Evolutionary conservation across 2,888 invertebrate species (phyloP).

Genomic region (Syrista parreyssii): DNA sequence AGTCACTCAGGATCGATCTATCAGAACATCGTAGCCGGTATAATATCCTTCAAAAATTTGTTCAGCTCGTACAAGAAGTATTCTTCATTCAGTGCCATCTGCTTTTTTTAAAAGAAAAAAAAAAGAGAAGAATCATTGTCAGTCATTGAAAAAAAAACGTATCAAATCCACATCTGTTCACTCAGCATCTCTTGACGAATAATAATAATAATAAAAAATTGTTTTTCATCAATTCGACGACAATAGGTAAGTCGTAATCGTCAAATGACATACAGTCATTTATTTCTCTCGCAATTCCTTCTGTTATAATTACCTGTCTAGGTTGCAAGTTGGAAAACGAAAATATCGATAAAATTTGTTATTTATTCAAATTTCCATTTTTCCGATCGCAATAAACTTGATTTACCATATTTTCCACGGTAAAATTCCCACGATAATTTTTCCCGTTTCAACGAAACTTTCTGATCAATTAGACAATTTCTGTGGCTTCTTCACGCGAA

Average conservation of each 20-base stretch:
- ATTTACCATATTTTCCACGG: not conserved
- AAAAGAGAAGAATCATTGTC: not conserved
- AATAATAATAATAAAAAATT: not conserved
- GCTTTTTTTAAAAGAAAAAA: not conserved
- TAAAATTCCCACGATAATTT: constrained; percentile 4
- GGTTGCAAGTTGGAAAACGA: not conserved
- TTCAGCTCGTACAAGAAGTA: not conserved
- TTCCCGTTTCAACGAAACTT: constrained; percentile 5
- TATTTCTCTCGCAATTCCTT: not conserved
- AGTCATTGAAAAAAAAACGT: not conserved
- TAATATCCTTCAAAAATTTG: not conserved
- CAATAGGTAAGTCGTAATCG: not conserved
- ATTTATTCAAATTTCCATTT: not conserved
- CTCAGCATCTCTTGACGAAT: not conserved
- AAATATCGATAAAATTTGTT: not conserved
- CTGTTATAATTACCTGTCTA: not conserved
- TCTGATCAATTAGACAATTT: constrained; percentile 16
- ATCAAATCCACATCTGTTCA: not conserved
- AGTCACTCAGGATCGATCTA: not conserved
- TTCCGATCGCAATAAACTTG: not conserved
- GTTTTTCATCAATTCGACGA: not conserved
- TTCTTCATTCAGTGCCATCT: not conserved
- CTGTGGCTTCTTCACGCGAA: not conserved
- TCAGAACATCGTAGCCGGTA: not conserved
- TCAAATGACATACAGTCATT: not conserved